These are phyloP conservation scores for Nyctereutes procyonoides DNA, from an alignment of 2,113 vertebrate species.

Conservation along the genomic window DNA sequence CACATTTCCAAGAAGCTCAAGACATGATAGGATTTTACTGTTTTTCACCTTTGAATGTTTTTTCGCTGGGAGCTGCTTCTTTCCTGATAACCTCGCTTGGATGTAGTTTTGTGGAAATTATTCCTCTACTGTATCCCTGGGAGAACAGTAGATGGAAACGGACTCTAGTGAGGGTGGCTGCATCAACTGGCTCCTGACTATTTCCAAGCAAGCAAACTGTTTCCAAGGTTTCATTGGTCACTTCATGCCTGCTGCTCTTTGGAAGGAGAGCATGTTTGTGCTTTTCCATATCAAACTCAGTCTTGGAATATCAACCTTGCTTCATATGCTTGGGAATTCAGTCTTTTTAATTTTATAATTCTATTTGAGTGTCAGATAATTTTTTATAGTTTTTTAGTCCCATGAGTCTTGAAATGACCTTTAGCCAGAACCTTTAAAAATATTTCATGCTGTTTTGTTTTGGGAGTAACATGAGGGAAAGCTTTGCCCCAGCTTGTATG, in stretches of 20 bases:
- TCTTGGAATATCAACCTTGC: neutral
- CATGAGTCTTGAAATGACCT: neutral
- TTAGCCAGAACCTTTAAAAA: neutral
- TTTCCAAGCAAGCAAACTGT: neutral
- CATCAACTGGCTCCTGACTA: neutral
- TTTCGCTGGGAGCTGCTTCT: neutral
- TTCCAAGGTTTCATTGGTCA: neutral
- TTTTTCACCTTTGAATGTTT: neutral
- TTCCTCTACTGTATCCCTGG: neutral
- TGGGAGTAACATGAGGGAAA: neutral
- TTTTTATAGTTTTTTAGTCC: neutral
- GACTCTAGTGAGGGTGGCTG: rapidly evolving
- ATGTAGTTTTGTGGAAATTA: neutral
- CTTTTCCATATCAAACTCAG: conserved; percentile 34
- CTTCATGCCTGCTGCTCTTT: neutral
- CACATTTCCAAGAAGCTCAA: conserved; percentile 6
- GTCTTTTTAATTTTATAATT: neutral
- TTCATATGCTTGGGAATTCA: neutral
- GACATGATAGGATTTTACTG: neutral
- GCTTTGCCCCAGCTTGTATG: neutral
- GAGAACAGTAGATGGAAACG: neutral
- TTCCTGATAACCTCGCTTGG: neutral
- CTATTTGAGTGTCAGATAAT: neutral
- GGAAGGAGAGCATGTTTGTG: neutral
- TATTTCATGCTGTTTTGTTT: neutral